A percentile compares a stretch with the other conserved stretches of the same genome.
phyloP scores from a whole-genome alignment of 2,113 vertebrate species.

The Calyptommatus sinebrachiatus region DNA sequence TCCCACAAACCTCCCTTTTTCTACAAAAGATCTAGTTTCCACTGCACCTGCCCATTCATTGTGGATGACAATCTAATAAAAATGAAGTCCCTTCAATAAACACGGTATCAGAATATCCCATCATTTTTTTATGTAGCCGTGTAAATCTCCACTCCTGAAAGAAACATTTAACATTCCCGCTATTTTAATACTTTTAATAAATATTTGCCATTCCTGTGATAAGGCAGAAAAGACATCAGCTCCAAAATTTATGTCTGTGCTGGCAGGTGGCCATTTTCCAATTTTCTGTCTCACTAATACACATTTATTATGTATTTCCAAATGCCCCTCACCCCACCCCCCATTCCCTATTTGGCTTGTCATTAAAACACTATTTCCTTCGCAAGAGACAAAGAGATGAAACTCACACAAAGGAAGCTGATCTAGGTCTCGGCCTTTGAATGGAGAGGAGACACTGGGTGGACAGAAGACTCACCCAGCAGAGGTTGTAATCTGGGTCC shows the following conservation, averaged over 20 bases:
- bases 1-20: slow-evolving; percentile 62
- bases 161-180: slow-evolving; percentile 79
- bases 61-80: slow-evolving; percentile 76
- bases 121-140: slow-evolving; percentile 69
- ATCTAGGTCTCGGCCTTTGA: slow-evolving; percentile 44
- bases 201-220: slow-evolving; percentile 80
- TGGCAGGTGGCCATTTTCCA: slow-evolving; percentile 79
- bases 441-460: slow-evolving; percentile 46
- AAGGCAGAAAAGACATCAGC: slow-evolving; percentile 73
- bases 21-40: slow-evolving; percentile 72
- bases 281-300: slow-evolving; percentile 76
- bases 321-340: slow-evolving; percentile 30
- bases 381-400: slow-evolving; percentile 38
- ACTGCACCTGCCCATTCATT: slow-evolving; percentile 74
- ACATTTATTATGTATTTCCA: slow-evolving; percentile 74
- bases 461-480: slow-evolving; percentile 28
- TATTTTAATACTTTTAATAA: slow-evolving; percentile 82
- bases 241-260: slow-evolving; percentile 76
- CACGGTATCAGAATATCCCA: slow-evolving; percentile 75
- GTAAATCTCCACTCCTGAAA: slow-evolving; percentile 73
- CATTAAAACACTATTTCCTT: slow-evolving; percentile 57
- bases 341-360: slow-evolving; percentile 56
- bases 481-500: slow-evolving; percentile 15
- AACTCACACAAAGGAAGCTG: slow-evolving; percentile 46
- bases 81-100: slow-evolving; percentile 82